phyloP scores from a whole-genome alignment of 2,888 invertebrate species.

The Steromphala cineraria region DNA sequence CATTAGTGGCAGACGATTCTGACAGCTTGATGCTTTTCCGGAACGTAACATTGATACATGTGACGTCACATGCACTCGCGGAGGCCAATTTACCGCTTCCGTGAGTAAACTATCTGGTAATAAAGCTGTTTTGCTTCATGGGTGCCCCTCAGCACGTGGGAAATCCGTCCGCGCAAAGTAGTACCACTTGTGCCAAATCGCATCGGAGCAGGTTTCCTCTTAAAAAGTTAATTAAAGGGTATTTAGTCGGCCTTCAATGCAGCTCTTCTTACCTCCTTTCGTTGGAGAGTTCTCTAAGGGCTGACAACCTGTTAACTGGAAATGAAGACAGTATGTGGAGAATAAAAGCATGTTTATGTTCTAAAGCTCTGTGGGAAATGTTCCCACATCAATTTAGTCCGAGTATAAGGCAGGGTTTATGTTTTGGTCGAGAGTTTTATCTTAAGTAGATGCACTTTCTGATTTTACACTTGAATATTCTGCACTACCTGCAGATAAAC shows the following conservation, averaged over 20 bases:
- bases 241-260: slow-evolving; percentile 7
- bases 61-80: slow-evolving; percentile 17
- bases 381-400: neutral
- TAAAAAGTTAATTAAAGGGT: slow-evolving; percentile 16
- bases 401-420: neutral
- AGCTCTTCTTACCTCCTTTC: slow-evolving; percentile 8
- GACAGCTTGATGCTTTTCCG: neutral
- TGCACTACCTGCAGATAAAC: too few species aligned
- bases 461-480: too few species aligned
- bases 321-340: slow-evolving; percentile 13
- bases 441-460: neutral
- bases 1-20: neutral
- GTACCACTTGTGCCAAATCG: slow-evolving; percentile 6
- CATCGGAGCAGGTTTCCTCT: slow-evolving; percentile 5
- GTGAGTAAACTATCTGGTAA: slow-evolving; percentile 15
- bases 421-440: neutral
- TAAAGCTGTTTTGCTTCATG: slow-evolving; percentile 9
- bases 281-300: slow-evolving; percentile 4
- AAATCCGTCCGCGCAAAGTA: slow-evolving; percentile 19
- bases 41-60: neutral
- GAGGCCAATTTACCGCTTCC: slow-evolving; percentile 21
- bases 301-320: slow-evolving; percentile 17
- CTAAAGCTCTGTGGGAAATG: neutral
- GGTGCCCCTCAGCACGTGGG: slow-evolving; percentile 12
- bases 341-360: slow-evolving; percentile 17